Evolutionary conservation across 2,888 invertebrate genomes (phyloP).

Genomic region (Imbricaverruca yamaguchii): DNA sequence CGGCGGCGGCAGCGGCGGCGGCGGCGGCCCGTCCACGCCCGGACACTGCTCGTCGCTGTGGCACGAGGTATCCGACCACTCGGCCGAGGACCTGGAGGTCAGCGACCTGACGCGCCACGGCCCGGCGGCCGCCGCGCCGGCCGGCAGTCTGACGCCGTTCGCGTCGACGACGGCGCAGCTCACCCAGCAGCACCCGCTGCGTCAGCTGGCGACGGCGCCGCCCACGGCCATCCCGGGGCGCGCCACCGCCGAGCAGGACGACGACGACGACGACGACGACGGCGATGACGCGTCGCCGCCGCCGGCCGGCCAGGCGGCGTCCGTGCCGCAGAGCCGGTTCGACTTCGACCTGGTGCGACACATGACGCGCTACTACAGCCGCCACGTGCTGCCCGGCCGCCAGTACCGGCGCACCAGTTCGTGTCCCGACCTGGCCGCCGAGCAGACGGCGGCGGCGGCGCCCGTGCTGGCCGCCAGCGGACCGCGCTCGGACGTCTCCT

Average conservation of each 20-base stretch:
- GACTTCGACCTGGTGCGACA: conserved; percentile 19
- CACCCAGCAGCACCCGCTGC: conserved; percentile 13
- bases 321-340: conserved; percentile 12
- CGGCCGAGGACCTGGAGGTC: conserved; percentile 10
- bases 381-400: conserved; percentile 5
- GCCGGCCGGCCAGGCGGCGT: conserved; percentile 1
- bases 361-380: conserved; percentile 19
- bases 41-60: not conserved
- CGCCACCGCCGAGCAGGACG: not conserved
- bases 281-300: not conserved
- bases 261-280: not conserved
- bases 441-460: not conserved
- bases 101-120: conserved; percentile 4
- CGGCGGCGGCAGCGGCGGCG: not conserved
- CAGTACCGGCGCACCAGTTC: conserved; percentile 16
- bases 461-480: not conserved
- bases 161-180: conserved; percentile 8
- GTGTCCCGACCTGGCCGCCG: not conserved
- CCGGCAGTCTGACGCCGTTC: conserved; percentile 5
- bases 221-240: conserved; percentile 2
- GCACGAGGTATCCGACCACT: conserved; percentile 2
- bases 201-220: not conserved
- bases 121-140: not conserved
- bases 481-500: not conserved
- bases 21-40: not conserved